Percentiles rank a stretch among this genome's conserved stretches.
Conservation (phyloP, 1,140 invertebrate genomes). For the Drosophila tristis region DNA sequence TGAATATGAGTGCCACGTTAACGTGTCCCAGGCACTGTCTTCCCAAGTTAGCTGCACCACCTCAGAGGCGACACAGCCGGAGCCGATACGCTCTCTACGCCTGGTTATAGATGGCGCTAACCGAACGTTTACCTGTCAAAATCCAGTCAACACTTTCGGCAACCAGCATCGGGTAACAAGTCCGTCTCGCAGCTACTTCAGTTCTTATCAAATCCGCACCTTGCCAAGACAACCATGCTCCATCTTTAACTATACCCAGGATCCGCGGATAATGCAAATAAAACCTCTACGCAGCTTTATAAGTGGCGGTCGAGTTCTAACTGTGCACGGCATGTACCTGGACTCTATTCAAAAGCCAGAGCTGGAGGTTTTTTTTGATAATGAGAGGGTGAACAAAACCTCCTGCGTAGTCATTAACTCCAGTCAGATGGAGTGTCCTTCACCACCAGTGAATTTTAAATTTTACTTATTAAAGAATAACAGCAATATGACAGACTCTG, state of each 20-base stretch:
- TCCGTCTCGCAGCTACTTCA: conserved; percentile 35
- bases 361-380: conserved; percentile 87
- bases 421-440: conserved; percentile 97
- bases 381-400: conserved; percentile 90
- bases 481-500: not conserved
- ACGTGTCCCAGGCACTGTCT: conserved; percentile 94
- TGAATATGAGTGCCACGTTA: conserved; percentile 94
- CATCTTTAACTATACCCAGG: conserved; percentile 94
- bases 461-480: conserved; percentile 70
- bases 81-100: conserved; percentile 87
- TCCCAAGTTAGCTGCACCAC: conserved; percentile 94
- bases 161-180: conserved; percentile 60
- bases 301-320: conserved; percentile 96
- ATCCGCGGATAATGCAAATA: conserved; percentile 97
- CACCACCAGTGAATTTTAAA: conserved; percentile 91
- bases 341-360: conserved; percentile 96
- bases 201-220: conserved; percentile 30
- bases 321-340: conserved; percentile 95
- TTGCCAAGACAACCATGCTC: conserved; percentile 58
- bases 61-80: conserved; percentile 86
- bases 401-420: conserved; percentile 94
- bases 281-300: conserved; percentile 94
- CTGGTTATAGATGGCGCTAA: conserved; percentile 94
- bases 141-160: conserved; percentile 8
- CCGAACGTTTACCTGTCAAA: conserved; percentile 87